Conservation (phyloP, 2,113 vertebrate species). For the Rostratula benghalensis region DNA sequence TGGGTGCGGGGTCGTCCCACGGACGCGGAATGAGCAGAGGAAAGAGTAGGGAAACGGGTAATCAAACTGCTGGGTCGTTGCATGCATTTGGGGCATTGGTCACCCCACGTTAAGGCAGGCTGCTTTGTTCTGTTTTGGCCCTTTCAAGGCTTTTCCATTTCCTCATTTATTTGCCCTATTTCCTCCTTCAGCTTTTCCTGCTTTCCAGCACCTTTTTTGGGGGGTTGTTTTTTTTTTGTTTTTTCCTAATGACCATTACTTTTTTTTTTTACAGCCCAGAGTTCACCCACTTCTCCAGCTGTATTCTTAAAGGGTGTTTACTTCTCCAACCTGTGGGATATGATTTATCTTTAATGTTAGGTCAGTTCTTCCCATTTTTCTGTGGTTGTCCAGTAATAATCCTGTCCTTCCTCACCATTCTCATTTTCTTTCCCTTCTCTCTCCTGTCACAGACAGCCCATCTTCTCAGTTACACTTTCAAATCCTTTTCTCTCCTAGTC, state of each 20-base stretch:
- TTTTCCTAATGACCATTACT: neutral
- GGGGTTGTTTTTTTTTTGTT: neutral
- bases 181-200: neutral
- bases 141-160: neutral
- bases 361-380: neutral
- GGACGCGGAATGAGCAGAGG: neutral
- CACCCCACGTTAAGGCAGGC: neutral
- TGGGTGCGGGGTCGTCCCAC: neutral
- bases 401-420: neutral
- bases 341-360: neutral
- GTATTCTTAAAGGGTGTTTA: neutral
- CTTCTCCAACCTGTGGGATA: neutral
- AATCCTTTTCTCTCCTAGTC: neutral
- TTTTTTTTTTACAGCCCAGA: neutral
- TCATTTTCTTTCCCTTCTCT: neutral
- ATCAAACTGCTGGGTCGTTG: neutral
- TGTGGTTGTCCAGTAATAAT: neutral
- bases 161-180: neutral
- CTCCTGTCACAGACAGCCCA: neutral
- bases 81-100: neutral
- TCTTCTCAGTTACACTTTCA: neutral
- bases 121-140: neutral
- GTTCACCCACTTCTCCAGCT: neutral
- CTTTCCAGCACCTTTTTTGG: neutral
- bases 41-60: neutral